Evolutionary conservation across 2,113 vertebrate genomes (phyloP), one percentile per base, ranked within the genome.

Genomic region (Dasyornis broadbenti): DNA sequence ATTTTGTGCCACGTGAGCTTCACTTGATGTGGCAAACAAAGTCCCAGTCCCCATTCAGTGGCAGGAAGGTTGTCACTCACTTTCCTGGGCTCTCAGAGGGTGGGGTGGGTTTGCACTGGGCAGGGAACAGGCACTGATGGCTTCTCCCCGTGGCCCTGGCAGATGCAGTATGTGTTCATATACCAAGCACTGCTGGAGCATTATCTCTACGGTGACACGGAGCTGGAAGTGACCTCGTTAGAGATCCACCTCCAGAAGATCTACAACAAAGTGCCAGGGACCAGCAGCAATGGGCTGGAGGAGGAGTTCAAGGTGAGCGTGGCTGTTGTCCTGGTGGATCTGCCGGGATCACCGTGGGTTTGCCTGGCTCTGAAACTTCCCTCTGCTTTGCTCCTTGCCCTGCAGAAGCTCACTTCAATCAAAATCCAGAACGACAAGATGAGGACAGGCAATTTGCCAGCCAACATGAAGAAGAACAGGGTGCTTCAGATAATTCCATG

Each of bases 101-200:
- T 35, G 52, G 23, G 3, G 11, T 70, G 82, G 27, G n/a, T 65
- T 80, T 82, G 27, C 50, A 39, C 5, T 31, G 60, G 61, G 50
- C 11, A 0, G 27, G 50, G 37, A 63, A 24, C 9, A 2, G 63
- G 68, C 47, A 17, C 75, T 60, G 27, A 71, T 3, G 20, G 21
- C 61, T 50, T 33, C 65, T 91, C 73, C 39, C 40, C 45, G 16
- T 66, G 3, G 40, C 76, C 70, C 60, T 80, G 92, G 47, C 98
- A 99, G 99, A 99, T 99, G 99, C 99, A 99, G 97, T 99, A 99
- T 16, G 99, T 99, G 79, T 99, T 99, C 97, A 99, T 99, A 91
- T 99, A 99, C 98, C 99, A 99, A 98, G 99, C 99, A 10, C 97
- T 99, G 92, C 98, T 99, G 95, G 99, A 99, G 94, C 99, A 99